Base-by-base conservation (phyloP, 2,888 invertebrate species). In the Pediacus dermestoides region DNA sequence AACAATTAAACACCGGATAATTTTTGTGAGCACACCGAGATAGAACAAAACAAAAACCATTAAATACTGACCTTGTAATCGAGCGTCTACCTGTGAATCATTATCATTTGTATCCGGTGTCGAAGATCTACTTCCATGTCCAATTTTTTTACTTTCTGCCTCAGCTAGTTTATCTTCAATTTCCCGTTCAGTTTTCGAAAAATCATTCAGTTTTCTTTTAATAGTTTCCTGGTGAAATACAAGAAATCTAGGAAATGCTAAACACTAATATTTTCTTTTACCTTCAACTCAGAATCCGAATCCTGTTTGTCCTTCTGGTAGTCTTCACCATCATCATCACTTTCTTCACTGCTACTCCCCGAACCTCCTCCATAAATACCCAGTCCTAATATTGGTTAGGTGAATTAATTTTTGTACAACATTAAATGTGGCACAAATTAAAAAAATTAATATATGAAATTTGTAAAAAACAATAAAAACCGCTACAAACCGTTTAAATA, bases 301-400 rank as follows among this genome's bases (percentile, higher is more conserved):
- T 47, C 48, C 26, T 10, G 27, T 1, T 28, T 38, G 53, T 80
- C 79, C 10, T 48, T 37, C 15, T 40, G 39, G 28, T 49, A 49
- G 10, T 52, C 44, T 4, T 51, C 48, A 12, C 28, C 28, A 34
- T 70, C 68, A 18, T 68, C 67, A 2, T 81, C 70, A 39, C 75
- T 65, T 25, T 70, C 71, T 8, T 63, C 71, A 3, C 52, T 50
- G 47, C 75, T 75, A 49, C 75, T 81, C 35, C 68, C 80, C 39
- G 77, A 77, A 57, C 70, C 73, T 53, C 81, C 83, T 61, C 81
- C 88, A 70, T 89, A 89, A 53, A 82, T 88, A 64, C 85, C 88
- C 74, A 90, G 79, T 64, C 89, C 89, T 87, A 60, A 47, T 42
- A 27, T 39, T 33, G 42, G 16, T 30, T 16, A 30, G 14, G 32